phyloP scores from a whole-genome alignment of 1,140 invertebrate species.

The Rhyacophila brunnea region DNA sequence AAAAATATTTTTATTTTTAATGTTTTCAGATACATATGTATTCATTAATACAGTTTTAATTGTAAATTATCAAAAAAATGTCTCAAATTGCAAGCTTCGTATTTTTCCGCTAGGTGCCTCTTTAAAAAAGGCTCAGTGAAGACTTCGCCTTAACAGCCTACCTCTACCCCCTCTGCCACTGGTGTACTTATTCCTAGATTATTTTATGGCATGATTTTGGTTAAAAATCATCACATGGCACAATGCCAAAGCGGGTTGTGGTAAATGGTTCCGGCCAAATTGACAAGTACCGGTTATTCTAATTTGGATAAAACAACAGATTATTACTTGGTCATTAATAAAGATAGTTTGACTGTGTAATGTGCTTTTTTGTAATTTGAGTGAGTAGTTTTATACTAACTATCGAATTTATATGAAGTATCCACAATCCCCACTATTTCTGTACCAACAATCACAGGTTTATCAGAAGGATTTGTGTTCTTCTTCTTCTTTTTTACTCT shows the following conservation, averaged over 20 bases:
- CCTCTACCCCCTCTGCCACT: too few species aligned
- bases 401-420: constrained; percentile 71
- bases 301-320: background rate
- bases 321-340: background rate
- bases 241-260: background rate
- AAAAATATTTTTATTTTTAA: too few species aligned
- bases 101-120: too few species aligned
- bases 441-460: constrained; percentile 49
- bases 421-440: constrained; percentile 68
- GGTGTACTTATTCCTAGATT: too few species aligned
- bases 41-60: too few species aligned
- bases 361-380: background rate
- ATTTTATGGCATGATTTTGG: background rate
- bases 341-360: background rate
- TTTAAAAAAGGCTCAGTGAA: too few species aligned
- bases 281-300: constrained; percentile 29
- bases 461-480: constrained; percentile 33
- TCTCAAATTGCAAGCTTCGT: too few species aligned
- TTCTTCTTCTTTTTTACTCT: constrained; percentile 57
- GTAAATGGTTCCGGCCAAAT: background rate
- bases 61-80: too few species aligned
- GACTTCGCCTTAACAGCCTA: too few species aligned
- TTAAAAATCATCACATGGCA: background rate
- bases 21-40: too few species aligned
- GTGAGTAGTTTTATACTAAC: constrained; percentile 55